Base-by-base conservation (phyloP, 1,140 invertebrate genomes). In the Musca vetustissima region DNA sequence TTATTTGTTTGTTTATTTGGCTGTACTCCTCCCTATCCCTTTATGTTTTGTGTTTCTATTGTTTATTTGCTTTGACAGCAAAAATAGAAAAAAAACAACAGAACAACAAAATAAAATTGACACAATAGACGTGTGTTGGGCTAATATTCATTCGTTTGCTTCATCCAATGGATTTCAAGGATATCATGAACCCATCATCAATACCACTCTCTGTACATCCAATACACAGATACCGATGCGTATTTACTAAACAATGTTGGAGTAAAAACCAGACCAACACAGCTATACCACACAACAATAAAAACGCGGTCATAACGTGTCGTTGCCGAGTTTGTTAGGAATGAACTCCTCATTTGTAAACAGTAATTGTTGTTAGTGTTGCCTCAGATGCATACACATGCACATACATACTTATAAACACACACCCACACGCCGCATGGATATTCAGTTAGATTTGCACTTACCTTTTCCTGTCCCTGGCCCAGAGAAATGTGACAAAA, bases 401-500 rank as follows among this genome's bases (percentile, higher is more conserved):
- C 11, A 13, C 36, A 43, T 13, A 43, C 36, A 43, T 43, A 43
- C 7, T 9, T 13, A 28, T 4, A 28, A 4, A 28, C 8, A 28
- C 7, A 43, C 36, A 13, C 13, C 13, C 13, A 11, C 36, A 43
- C 4, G 11, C 36, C 6, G 36, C 28, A 4, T 3, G 28, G 28
- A 32, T 32, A 32, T 32, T 4, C 28, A 43, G 36, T 43, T 43
- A 6, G 36, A 43, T 43, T 43, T 43, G 36, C 11, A 65, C 61
- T 71, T 73, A 89, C 91, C 78, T 88, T 87, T 78, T 96, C 94
- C 83, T 96, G 94, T 0, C 93, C 93, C 83, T 96, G 93, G 4
- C 94, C 94, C 24, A 96, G 86, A 0, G 94, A 96, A 11, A 96
- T 84, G 76, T 92, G 92, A 76, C 90, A 89, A 72, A 96, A 91